Evolutionary conservation across 92 coral and sea anemone species (phyloP).

Genomic region (Epizoanthus stellaris): DNA sequence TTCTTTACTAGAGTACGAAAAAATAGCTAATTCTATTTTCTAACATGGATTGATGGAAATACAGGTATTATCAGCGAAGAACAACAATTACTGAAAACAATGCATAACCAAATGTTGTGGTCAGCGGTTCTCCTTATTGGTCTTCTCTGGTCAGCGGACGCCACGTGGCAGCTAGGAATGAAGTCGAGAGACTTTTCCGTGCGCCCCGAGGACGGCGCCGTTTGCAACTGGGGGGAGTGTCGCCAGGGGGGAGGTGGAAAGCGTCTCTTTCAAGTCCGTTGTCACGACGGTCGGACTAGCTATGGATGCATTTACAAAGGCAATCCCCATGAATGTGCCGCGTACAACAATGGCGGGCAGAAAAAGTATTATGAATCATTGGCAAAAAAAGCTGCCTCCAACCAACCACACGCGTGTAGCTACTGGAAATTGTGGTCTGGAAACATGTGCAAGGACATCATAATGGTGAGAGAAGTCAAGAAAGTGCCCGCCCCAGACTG

Average conservation of each 20-base stretch:
- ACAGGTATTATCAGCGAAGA: neutral
- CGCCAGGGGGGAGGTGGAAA: constrained; percentile 25
- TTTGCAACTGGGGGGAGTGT: constrained; percentile 12
- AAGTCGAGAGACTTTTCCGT: neutral
- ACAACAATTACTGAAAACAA: neutral
- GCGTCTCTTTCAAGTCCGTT: constrained; percentile 31
- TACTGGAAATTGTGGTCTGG: constrained; percentile 25
- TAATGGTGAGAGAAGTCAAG: constrained; percentile 17
- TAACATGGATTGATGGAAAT: no score
- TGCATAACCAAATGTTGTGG: constrained; percentile 8
- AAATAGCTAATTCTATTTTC: no score
- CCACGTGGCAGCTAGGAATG: neutral
- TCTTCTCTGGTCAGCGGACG: constrained; percentile 16
- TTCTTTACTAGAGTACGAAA: no score
- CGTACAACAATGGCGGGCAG: constrained; percentile 13
- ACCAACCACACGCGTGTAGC: constrained; percentile 16
- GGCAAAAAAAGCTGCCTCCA: constrained; percentile 23
- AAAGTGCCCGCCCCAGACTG: constrained; percentile 12
- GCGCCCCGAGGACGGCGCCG: neutral
- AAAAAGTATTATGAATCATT: neutral
- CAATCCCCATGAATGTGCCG: constrained; percentile 14
- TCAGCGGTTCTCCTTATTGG: constrained; percentile 3
- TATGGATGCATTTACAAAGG: constrained; percentile 34
- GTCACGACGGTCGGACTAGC: neutral
- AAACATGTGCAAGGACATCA: constrained; percentile 11